Evolutionary conservation across 2,888 invertebrate species (phyloP).

Genomic region (Bellardia bayeri): DNA sequence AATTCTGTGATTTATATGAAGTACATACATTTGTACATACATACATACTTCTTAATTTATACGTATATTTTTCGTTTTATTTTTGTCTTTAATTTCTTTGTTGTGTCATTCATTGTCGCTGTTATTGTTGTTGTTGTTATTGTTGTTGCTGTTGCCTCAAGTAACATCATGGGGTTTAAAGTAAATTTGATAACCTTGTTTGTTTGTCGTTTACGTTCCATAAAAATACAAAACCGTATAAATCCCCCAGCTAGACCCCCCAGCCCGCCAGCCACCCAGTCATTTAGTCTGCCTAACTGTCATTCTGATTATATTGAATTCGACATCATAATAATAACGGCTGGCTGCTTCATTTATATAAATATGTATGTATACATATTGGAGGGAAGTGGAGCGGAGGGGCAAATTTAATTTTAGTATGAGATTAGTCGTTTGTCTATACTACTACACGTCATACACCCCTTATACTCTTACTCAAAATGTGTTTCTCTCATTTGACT

Average conservation of each 20-base stretch:
- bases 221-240: not conserved
- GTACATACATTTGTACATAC: not conserved
- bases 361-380: too few relatives aligned
- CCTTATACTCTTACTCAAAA: not conserved
- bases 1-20: slow-evolving; percentile 4
- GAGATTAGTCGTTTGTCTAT: too few relatives aligned
- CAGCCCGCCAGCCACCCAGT: not conserved
- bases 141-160: not conserved
- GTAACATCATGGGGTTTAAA: slow-evolving; percentile 54
- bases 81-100: slow-evolving; percentile 19
- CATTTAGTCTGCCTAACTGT: not conserved
- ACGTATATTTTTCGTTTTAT: not conserved
- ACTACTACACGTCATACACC: too few relatives aligned
- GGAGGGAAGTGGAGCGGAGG: not conserved
- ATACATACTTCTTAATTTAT: not conserved
- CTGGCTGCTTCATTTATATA: not conserved
- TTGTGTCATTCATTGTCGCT: slow-evolving; percentile 21
- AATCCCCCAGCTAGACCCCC: not conserved
- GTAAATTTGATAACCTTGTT: slow-evolving; percentile 69
- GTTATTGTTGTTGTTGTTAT: slow-evolving; percentile 7
- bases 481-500: not conserved
- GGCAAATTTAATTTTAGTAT: not conserved
- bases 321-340: slow-evolving; percentile 2
- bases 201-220: slow-evolving; percentile 50
- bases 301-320: slow-evolving; percentile 7